Base-by-base conservation (phyloP, 2,113 vertebrate species). In the Carassius gibelio region DNA sequence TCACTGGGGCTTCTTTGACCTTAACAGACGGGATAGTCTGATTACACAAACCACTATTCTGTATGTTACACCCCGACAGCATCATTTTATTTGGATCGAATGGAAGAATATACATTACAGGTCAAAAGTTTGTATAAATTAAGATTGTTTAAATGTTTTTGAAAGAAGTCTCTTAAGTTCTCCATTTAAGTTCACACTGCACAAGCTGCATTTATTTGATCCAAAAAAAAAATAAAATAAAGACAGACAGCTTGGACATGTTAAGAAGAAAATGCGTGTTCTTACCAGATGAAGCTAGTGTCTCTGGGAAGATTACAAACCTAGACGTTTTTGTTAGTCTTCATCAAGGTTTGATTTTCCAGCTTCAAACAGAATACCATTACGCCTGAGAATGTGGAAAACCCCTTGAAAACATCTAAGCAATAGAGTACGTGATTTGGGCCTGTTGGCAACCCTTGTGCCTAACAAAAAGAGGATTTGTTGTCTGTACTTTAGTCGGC, bases 1-100 rank as follows among this genome's bases (percentile, higher is more conserved):
- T 75, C 92, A 64, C 83, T 91, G 93, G 92, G 94, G 90, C 91
- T 91, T 91, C 89, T 91, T 91, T 93, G 93, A 95, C 94, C 94
- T 93, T 92, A 92, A 88, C 91, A 91, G 91, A 90, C 89, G 85
- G 91, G 89, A 90, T 90, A 92, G 34, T 26, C 38, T 88, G 89
- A 91, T 89, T 91, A 92, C 89, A 89, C 91, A 90, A 91, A 89
- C 88, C 90, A 87, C 91, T 86, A 84, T 91, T 91, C 88, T 91
- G 68, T 5, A 68, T 6, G 19, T n/a, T 66, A 19, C 62, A 36
- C 64, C 21, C 26, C 26, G 45, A 68, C 75, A 55, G 26, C 50
- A 38, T 8, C 34, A 3, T 52, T 59, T 61, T 11, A 36, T 78
- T 38, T 21, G 34, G 17, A 61, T 78, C 30, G 23, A 78, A 59